These are phyloP conservation scores for Cheilosia impressa DNA, from an alignment of 2,888 invertebrate species.

Conservation along the genomic window DNA sequence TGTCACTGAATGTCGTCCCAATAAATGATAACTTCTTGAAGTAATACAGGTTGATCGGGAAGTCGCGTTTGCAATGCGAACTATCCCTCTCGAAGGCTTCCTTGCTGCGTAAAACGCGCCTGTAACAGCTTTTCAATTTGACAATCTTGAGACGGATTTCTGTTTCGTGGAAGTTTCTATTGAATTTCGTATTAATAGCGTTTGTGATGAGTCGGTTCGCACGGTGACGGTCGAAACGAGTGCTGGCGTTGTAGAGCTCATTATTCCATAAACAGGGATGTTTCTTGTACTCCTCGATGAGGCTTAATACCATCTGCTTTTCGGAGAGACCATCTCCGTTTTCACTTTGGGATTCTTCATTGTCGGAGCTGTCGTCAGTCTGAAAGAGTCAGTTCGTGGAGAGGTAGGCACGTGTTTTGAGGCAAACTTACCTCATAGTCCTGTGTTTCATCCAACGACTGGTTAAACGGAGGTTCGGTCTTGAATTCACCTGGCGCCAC, in stretches of 20 bases:
- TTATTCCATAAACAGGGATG: conserved; percentile 22
- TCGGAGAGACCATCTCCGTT: not conserved
- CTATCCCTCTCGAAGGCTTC: conserved; percentile 40
- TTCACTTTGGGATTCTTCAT: not conserved
- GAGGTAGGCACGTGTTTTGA: no score
- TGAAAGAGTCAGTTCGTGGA: not conserved
- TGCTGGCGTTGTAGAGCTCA: not conserved
- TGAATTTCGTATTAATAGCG: not conserved
- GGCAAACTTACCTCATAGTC: no score
- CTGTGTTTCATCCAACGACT: no score
- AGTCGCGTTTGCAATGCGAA: not conserved
- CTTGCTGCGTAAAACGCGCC: conserved; percentile 9
- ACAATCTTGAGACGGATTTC: not conserved
- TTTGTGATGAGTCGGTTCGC: not conserved
- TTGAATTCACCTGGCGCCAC: no score
- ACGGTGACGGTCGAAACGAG: not conserved
- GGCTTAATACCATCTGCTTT: not conserved
- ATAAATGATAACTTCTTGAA: conserved; percentile 40
- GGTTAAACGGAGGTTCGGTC: no score
- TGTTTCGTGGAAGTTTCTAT: not conserved
- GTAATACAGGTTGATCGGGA: conserved; percentile 23
- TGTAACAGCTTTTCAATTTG: not conserved
- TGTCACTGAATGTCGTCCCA: not conserved
- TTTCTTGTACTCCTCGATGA: conserved; percentile 14
- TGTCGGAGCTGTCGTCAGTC: not conserved